phyloP scores from a whole-genome alignment of 2,113 vertebrate genomes.

The Phyllostomus hastatus region DNA sequence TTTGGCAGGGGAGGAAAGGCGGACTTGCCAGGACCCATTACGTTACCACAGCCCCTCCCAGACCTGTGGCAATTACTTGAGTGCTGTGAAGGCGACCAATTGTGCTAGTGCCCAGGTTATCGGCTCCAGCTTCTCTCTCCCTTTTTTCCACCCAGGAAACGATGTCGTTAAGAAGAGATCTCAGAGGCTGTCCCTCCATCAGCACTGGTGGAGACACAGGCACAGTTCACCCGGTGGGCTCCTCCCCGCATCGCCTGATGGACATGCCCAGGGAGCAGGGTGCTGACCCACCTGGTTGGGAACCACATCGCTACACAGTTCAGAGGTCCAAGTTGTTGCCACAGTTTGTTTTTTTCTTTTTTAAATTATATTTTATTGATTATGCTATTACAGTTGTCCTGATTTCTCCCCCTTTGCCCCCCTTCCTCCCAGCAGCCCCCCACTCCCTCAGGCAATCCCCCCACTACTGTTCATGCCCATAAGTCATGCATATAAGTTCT shows the following conservation, averaged over 20 bases:
- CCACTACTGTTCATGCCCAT: too few relatives aligned
- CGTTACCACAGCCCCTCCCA: background rate
- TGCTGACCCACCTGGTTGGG: accelerated
- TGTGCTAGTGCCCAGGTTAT: background rate
- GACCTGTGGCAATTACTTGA: background rate
- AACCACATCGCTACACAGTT: background rate
- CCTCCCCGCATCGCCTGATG: background rate
- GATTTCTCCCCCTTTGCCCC: too few relatives aligned
- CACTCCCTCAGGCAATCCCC: too few relatives aligned
- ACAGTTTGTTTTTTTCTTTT: too few relatives aligned
- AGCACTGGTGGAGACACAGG: accelerated
- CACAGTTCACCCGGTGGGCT: accelerated
- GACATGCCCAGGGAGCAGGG: background rate
- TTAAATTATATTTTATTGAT: too few relatives aligned
- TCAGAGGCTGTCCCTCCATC: background rate
- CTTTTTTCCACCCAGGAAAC: background rate
- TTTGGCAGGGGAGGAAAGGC: background rate
- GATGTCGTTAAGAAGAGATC: background rate
- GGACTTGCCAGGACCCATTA: background rate
- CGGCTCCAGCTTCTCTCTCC: background rate
- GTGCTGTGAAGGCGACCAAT: background rate
- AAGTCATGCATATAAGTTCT: too few relatives aligned
- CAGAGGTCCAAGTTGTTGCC: background rate
- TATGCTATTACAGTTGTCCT: too few relatives aligned
- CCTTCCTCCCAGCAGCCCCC: too few relatives aligned